Conservation (phyloP, 2,797 vertebrate genomes). For the Cyclura pinguis region DNA sequence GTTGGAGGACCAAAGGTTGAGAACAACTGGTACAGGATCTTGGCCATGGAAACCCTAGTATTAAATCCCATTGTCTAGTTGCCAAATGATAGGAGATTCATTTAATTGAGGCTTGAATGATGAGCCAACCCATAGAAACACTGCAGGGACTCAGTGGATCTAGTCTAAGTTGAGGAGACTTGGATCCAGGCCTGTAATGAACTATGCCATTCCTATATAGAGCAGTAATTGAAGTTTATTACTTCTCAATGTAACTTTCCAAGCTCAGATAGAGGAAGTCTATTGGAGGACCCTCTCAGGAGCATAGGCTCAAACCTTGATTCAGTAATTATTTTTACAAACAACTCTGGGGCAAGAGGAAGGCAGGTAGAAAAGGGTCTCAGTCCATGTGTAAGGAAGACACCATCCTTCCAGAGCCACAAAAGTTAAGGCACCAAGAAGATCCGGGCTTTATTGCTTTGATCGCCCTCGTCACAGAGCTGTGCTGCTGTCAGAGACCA, state of each 20-base stretch:
- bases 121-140: background rate
- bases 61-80: background rate
- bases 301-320: background rate
- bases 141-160: too few relatives aligned
- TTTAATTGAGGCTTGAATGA: background rate
- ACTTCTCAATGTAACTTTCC: background rate
- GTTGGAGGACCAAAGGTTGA: too few relatives aligned
- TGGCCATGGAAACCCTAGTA: too few relatives aligned
- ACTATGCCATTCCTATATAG: background rate
- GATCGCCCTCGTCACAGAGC: constrained; percentile 1
- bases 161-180: too few relatives aligned
- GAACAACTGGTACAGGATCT: too few relatives aligned
- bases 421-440: background rate
- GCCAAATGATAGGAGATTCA: background rate
- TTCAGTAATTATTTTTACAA: background rate
- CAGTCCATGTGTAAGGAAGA: background rate
- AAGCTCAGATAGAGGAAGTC: background rate
- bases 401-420: background rate
- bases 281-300: background rate
- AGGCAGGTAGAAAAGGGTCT: background rate
- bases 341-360: background rate
- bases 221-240: background rate
- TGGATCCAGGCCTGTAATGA: too few relatives aligned
- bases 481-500: background rate
- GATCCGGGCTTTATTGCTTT: background rate